Conservation (phyloP, 2,113 vertebrate species). For the Ailuropoda melanoleuca region DNA sequence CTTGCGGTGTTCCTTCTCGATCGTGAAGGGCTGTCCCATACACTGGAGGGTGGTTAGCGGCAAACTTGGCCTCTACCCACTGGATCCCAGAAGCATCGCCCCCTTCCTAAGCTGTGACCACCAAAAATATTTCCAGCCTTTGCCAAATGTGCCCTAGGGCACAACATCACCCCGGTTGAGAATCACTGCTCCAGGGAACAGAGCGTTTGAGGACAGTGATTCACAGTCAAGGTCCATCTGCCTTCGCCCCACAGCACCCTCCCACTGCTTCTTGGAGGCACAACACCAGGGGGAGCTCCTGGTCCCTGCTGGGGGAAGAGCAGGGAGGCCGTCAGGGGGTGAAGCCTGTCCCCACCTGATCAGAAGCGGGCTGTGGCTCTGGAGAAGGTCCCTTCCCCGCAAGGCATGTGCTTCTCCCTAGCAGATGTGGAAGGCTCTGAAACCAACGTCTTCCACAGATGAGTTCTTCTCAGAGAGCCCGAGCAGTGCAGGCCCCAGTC, state of each 20-base stretch:
- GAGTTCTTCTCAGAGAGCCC: background rate
- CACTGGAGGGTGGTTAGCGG: background rate
- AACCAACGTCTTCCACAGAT: background rate
- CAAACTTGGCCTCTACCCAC: background rate
- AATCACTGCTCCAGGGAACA: background rate
- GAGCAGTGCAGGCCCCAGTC: background rate
- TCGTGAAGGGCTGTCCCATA: no score
- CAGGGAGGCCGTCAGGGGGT: no score
- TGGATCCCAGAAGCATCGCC: background rate
- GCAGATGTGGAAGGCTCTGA: background rate
- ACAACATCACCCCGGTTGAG: background rate
- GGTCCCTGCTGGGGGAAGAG: background rate
- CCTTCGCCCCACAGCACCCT: background rate
- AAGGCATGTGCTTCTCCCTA: rapidly evolving
- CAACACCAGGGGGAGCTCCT: no score
- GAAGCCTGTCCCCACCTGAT: rapidly evolving
- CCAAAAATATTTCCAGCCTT: background rate
- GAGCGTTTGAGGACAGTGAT: background rate
- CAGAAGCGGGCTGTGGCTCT: background rate
- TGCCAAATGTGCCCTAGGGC: background rate
- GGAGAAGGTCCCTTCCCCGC: background rate
- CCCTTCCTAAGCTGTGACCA: background rate
- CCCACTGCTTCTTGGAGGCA: background rate
- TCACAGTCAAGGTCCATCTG: background rate
- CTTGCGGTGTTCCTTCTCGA: rapidly evolving